Base-by-base conservation (phyloP, 2,797 vertebrate genomes). In the Erithacus rubecula region DNA sequence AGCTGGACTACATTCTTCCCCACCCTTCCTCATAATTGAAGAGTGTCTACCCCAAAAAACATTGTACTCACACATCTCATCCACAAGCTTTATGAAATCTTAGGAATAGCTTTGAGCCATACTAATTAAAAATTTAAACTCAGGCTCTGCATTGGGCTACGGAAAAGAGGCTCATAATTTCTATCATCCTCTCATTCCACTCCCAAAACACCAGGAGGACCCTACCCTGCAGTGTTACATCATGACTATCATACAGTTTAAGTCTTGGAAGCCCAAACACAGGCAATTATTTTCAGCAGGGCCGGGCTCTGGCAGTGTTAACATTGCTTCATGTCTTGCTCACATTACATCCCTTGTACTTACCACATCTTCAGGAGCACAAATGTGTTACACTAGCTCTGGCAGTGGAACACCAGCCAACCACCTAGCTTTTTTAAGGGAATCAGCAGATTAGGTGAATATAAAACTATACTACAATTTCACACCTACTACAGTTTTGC, bases 201-300 rank as follows among this genome's bases (percentile, higher is more conserved):
- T 7, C 7, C 8, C 4, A 32, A 63, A 91, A 4, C 29, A 63
- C 11, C 0, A 55, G 39, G 9, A 56, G 26, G 23, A 74, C 18
- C 8, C 5, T 19, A 27, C 16, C 20, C 0, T 0, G 3, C 26
- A 71, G 37, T 1, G 0, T 46, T 68, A 90, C 2, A 1, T 36
- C 55, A 59, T 2, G 9, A 72, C 11, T 8, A 41, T 14, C 47
- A 67, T 2, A 44, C 3, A 49, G 34, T 36, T 76, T 62, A 63
- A 83, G n/a, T 37, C 27, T 37, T 43, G 27, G 19, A 22, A 72
- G 26, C 15, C 37, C 19, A 89, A 96, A 86, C 8, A 8, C 22
- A 84, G 58, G 6, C 37, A 81, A 76, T 20, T 39, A 16, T n/a
- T 68, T 78, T 44, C 21, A 78, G 37, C 41, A 81, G n/a, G n/a